Base-by-base conservation (phyloP, 2,888 invertebrate species). In the Sisyra terminalis region DNA sequence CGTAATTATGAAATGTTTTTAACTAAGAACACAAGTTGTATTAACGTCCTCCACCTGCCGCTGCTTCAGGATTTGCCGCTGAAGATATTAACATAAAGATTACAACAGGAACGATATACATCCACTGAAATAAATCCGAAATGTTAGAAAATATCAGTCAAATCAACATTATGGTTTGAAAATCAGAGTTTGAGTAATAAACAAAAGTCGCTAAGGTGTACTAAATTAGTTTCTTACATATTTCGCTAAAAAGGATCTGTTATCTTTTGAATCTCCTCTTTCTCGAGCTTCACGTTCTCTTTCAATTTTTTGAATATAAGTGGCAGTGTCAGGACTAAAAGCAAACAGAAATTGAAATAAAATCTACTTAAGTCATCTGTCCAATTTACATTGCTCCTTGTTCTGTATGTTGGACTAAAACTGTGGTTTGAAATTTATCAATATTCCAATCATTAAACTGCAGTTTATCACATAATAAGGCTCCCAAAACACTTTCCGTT, bases 21-120 rank as follows among this genome's bases (percentile, higher is more conserved):
- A n/a, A n/a, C n/a, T n/a, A n/a, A n/a, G n/a, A n/a, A n/a, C n/a
- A n/a, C n/a, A n/a, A n/a, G n/a, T n/a, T 29, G 13, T n/a, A 24
- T 29, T 40, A 40, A 30, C 40, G 40, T 9, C 37, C 41, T 36
- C 52, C 57, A 38, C 53, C 59, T 18, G 52, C 60, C 29, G 54
- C 59, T 46, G 67, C 73, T 50, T 86, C 89, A 44, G 82, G 88
- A 64, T 80, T 87, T 45, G 83, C 73, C 29, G 87, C 86, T 47
- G 88, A 86, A 41, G 92, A 86, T 49, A 96, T 70, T 57, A 94
- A 75, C 52, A 96, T 76, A 54, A 97, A 79, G 49, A 97, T 77
- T 39, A 89, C 81, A 24, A 92, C 78, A 4, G 96, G 94, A 36
- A 97, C 83, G 52, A 97, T 92, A 64, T 96, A 97, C 90, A 97